Conservation (phyloP, 2,113 vertebrate species). For the Pelusios castaneus region DNA sequence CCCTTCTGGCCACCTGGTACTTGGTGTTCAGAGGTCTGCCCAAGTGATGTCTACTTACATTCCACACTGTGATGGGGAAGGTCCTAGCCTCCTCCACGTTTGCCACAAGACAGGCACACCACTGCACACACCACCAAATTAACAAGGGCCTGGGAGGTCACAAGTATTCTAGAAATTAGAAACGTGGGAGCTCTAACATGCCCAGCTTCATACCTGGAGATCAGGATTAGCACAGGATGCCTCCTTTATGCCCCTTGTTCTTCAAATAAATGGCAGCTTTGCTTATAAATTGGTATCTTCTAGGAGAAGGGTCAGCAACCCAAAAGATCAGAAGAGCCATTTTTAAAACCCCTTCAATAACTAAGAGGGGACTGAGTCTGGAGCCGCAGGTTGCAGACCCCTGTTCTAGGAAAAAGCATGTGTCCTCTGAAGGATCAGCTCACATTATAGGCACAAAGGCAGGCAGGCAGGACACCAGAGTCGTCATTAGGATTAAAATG, state of each 20-base stretch:
- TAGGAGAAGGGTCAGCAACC: too few species aligned
- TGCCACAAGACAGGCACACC: accelerated
- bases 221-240: not conserved
- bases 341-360: too few species aligned
- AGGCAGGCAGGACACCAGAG: not conserved
- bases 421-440: not conserved
- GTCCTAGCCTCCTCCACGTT: accelerated
- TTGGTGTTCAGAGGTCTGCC: not conserved
- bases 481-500: accelerated
- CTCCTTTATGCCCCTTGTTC: not conserved
- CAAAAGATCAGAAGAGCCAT: too few species aligned
- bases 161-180: not conserved
- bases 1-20: slow-evolving; percentile 31
- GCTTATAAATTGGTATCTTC: accelerated
- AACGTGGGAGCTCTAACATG: not conserved
- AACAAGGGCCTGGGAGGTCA: not conserved
- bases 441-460: not conserved
- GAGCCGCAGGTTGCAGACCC: too few species aligned
- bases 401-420: too few species aligned
- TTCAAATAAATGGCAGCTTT: not conserved
- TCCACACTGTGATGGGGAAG: not conserved
- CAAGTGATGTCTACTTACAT: not conserved
- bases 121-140: too few species aligned
- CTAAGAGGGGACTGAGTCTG: too few species aligned
- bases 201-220: not conserved